Percentiles rank a stretch among this genome's conserved stretches.
Conservation (phyloP, 2,888 invertebrate genomes). For the Panorpa germanica region DNA sequence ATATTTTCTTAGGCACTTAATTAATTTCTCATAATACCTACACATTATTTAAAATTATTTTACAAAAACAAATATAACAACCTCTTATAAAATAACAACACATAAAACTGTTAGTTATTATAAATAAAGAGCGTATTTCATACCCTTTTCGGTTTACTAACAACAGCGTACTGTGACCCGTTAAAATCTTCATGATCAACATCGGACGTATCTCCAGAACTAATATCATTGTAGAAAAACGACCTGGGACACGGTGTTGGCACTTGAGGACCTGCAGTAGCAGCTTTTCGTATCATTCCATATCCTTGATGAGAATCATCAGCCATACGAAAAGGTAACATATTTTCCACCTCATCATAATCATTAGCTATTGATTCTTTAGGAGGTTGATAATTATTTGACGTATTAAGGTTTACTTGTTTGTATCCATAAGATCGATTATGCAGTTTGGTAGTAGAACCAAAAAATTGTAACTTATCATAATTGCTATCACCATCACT, state of each 20-base stretch:
- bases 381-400: slow-evolving; percentile 14
- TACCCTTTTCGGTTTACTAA: slow-evolving; percentile 72
- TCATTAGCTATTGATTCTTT: slow-evolving; percentile 31
- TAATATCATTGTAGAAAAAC: slow-evolving; percentile 21
- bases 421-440: slow-evolving; percentile 49
- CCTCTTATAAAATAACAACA: no score
- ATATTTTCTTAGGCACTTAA: no score
- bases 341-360: slow-evolving; percentile 57
- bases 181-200: slow-evolving; percentile 49
- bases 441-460: slow-evolving; percentile 46
- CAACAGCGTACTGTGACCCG: slow-evolving; percentile 62
- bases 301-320: slow-evolving; percentile 69
- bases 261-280: slow-evolving; percentile 31
- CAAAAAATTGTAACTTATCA: slow-evolving; percentile 65
- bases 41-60: no score
- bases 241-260: slow-evolving; percentile 17
- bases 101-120: no score
- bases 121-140: no score
- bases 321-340: slow-evolving; percentile 50
- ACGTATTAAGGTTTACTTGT: slow-evolving; percentile 19
- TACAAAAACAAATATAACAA: no score
- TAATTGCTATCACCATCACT: slow-evolving; percentile 35
- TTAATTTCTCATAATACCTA: no score
- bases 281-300: slow-evolving; percentile 53
- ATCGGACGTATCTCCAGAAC: slow-evolving; percentile 21